Base-by-base conservation (phyloP, 35 echinoderm and acorn worm species). In the Eucidaris tribuloides region DNA sequence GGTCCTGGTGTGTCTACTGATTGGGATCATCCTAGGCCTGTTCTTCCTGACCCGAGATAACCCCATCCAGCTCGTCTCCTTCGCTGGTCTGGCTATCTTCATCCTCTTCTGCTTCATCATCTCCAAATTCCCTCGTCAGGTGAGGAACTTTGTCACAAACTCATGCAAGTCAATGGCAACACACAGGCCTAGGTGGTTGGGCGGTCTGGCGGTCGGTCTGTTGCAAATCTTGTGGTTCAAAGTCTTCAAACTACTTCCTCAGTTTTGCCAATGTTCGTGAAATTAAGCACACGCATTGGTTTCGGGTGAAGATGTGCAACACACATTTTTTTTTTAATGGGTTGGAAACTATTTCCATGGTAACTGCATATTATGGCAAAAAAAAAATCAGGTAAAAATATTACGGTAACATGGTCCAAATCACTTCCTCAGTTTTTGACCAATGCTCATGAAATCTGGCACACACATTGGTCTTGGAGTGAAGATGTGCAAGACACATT, bases 31-130 rank as follows among this genome's bases (percentile, higher is more conserved):
- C 0, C 60, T 97, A 27, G 76, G 56, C 3, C 41, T 97, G 15
- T 79, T 71, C 25, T 85, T 91, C 62, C 25, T 97, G 18, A 85
- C 84, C 56, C 80, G 60, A 29, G 89, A 89, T 39, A 93, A 90
- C 50, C 90, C 96, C 36, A 79, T 83, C 32, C 96, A 99, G 56
- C 81, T 99, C 39, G 90, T 99, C 43, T 99, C 96, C 13, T 78
- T 87, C 3, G 82, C 34, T n/a, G 96, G 96, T 0, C 87, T 99
- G 1, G 32, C 88, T 34, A 43, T 87, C 0, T 93, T 99, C 68
- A 84, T 99, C 20, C 50, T 93, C n/a, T 81, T 93, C 50, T 78
- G 64, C 2, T 99, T 81, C 79, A 30, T 90, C 25, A 76, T 83
- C 68, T 99, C 96, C 25, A 93, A 99, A 52, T 66, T 82, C 62